Base-by-base conservation (phyloP, 2,888 invertebrate genomes). In the Lasioglossum figueresi region DNA sequence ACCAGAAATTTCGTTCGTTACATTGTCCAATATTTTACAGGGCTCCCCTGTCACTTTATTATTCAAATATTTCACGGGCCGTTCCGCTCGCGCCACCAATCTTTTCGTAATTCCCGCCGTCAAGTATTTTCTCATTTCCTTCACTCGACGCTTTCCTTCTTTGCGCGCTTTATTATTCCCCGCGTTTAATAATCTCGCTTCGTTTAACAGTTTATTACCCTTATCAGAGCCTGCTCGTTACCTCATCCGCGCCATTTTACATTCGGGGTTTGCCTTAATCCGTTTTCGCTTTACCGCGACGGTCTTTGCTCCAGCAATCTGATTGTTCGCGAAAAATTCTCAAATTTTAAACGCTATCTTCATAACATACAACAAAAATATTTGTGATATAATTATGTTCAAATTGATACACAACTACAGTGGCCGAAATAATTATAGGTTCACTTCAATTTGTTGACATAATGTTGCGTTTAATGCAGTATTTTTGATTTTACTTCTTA, bases 131-230 rank as follows among this genome's bases (percentile, higher is more conserved):
- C 80, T 80, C 80, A 76, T 83, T 80, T 76, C 45, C 59, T 52
- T 31, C 63, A 71, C 70, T 80, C 72, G 63, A 52, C 71, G 45
- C 31, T 70, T 40, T 59, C 45, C 68, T 45, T 40, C 31, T 74
- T 74, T 27, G 23, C 0, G 43, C 70, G 3, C 34, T 79, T 82
- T 12, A 79, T 74, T 74, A 82, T 82, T 68, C 74, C 71, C 8
- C 79, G 23, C 80, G 19, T 74, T 82, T 82, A 70, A 82, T 75
- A 79, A 45, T 45, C 79, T 45, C 80, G 56, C 80, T 31, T 59
- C 79, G 52, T 34, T 34, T 66, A 56, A 56, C 82, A 23, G 68
- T 74, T 34, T 56, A 79, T 70, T 80, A 70, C 23, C 66, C 73
- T 66, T 68, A 23, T 43, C 45, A 45, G 37, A 10, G 45, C 68